These are phyloP conservation scores for Hippopotamus amphibius DNA, from an alignment of 2,113 vertebrate genomes.

Conservation along the genomic window DNA sequence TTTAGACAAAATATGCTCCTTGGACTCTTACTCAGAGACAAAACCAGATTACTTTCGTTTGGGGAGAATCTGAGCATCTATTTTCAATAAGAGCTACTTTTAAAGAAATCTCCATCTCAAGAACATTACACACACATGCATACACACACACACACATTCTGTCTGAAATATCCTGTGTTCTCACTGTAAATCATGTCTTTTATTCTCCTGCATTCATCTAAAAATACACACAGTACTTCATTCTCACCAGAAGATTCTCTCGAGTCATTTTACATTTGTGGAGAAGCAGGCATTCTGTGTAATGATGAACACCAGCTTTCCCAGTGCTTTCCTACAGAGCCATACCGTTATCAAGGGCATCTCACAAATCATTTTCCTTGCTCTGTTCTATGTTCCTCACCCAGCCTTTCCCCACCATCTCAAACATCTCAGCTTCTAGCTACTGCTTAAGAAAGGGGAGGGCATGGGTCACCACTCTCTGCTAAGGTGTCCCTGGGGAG, in stretches of 20 bases:
- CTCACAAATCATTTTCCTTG: not conserved
- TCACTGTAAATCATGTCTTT: slow-evolving; percentile 21
- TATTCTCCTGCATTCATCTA: slow-evolving; percentile 54
- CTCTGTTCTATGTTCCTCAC: not conserved
- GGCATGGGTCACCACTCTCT: accelerated
- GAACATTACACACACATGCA: accelerated
- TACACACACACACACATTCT: not conserved
- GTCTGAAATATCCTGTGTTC: not conserved
- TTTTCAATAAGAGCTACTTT: not conserved
- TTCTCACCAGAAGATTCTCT: slow-evolving; percentile 54
- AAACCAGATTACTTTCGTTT: too few species aligned
- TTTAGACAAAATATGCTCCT: not conserved
- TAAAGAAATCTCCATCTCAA: not conserved
- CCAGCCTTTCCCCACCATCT: not conserved
- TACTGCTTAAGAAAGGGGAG: not conserved
- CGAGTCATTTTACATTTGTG: not conserved
- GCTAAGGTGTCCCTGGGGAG: not conserved
- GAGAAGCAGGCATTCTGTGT: slow-evolving; percentile 28
- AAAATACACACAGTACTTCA: slow-evolving; percentile 63
- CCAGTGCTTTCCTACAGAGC: slow-evolving; percentile 6
- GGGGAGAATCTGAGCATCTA: not conserved
- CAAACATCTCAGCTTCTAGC: not conserved
- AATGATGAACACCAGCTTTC: slow-evolving; percentile 14
- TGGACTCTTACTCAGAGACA: not conserved
- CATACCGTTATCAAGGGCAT: not conserved